phyloP scores from a whole-genome alignment of 2,797 vertebrate genomes.

The Knipowitschia caucasica region DNA sequence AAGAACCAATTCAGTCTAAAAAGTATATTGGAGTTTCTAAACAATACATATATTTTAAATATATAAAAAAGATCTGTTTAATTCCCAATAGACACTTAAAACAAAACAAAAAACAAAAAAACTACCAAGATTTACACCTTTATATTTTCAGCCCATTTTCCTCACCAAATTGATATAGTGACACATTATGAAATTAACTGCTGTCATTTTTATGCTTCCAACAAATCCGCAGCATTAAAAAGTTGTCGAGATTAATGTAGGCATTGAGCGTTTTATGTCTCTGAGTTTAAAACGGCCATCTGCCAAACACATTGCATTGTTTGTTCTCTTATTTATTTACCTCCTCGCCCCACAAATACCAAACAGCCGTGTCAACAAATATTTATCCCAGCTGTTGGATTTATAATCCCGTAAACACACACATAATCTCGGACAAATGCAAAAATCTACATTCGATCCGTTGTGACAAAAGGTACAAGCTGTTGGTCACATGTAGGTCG shows the following conservation, averaged over 20 bases:
- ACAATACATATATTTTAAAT: too few species aligned
- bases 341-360: too few species aligned
- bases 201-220: slow-evolving; percentile 16
- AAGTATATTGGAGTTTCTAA: too few species aligned
- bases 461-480: slow-evolving; percentile 12
- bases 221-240: slow-evolving; percentile 8
- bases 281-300: slow-evolving; percentile 39
- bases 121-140: not conserved
- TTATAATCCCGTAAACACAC: slow-evolving; percentile 18
- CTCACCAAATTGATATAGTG: not conserved
- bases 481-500: not conserved
- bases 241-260: slow-evolving; percentile 5
- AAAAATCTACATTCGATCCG: slow-evolving; percentile 15
- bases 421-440: slow-evolving; percentile 25
- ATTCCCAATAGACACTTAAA: too few species aligned
- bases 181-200: not conserved
- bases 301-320: slow-evolving; percentile 37
- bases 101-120: too few species aligned
- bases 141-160: not conserved
- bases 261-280: slow-evolving; percentile 10
- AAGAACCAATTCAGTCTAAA: too few species aligned
- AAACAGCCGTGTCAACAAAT: slow-evolving; percentile 24
- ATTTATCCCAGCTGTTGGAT: slow-evolving; percentile 37
- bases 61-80: too few species aligned
- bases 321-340: too few species aligned